A percentile compares a stretch with the other conserved stretches of the same genome.
Evolutionary conservation across 92 coral and sea anemone genomes (phyloP).

Genomic region (Metridium senile): DNA sequence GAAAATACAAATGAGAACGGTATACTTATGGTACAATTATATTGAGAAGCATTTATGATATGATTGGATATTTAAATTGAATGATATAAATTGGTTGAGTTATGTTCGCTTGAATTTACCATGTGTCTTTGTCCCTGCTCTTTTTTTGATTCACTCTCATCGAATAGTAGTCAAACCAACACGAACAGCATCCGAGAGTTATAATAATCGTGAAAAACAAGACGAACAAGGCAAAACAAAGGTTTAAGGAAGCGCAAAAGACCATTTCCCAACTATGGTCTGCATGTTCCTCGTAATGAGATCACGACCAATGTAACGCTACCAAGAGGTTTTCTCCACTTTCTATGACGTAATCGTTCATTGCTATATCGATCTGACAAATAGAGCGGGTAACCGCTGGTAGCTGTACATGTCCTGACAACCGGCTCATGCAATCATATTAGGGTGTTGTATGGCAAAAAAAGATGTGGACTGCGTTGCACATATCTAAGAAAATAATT

Average conservation of each 20-base stretch:
- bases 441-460: too few relatives aligned
- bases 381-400: conserved; percentile 39
- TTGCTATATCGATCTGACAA: conserved; percentile 14
- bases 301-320: conserved; percentile 36
- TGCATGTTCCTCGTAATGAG: conserved; percentile 69
- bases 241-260: conserved; percentile 95
- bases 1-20: neutral
- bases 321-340: neutral
- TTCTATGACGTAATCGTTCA: conserved; percentile 57
- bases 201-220: conserved; percentile 90
- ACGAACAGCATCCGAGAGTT: conserved; percentile 94
- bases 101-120: conserved; percentile 68
- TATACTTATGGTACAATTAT: neutral
- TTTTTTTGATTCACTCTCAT: conserved; percentile 72
- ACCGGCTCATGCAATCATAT: conserved; percentile 8
- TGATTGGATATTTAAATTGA: too few relatives aligned
- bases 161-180: conserved; percentile 98
- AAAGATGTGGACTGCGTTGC: neutral
- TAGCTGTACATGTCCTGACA: neutral
- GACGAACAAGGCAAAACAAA: conserved; percentile 94
- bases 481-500: too few relatives aligned
- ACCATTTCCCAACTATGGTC: conserved; percentile 83
- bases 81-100: too few relatives aligned
- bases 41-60: too few relatives aligned
- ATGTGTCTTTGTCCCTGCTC: conserved; percentile 86